These are phyloP conservation scores for Chymomyza procnemis DNA, from an alignment of 2,888 invertebrate species.

Conservation along the genomic window DNA sequence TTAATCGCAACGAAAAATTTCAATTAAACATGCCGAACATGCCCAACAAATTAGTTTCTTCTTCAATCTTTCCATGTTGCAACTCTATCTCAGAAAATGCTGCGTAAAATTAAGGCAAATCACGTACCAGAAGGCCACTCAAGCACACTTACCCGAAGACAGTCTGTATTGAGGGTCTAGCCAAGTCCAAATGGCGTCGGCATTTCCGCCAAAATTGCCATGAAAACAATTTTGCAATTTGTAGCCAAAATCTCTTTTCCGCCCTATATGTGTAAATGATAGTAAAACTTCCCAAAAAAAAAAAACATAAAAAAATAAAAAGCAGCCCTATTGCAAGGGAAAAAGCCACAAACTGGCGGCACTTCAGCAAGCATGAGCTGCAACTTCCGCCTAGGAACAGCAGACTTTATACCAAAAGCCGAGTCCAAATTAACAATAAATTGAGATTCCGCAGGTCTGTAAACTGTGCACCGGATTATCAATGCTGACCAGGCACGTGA, in stretches of 20 bases:
- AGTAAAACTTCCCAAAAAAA: background rate
- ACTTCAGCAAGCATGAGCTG: background rate
- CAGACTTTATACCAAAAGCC: background rate
- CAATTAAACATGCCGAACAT: constrained; percentile 19
- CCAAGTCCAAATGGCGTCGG: constrained; percentile 25
- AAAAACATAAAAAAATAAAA: background rate
- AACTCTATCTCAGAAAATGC: constrained; percentile 16
- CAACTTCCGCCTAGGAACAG: background rate
- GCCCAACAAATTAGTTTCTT: constrained; percentile 29
- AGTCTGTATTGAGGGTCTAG: background rate
- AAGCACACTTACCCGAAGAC: constrained; percentile 2
- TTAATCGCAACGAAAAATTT: background rate
- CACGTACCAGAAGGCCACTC: constrained; percentile 28
- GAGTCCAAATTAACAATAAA: background rate
- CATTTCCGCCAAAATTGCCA: constrained; percentile 20
- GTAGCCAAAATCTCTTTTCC: constrained; percentile 25
- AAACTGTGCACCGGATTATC: background rate
- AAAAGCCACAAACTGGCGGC: background rate
- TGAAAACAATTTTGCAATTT: constrained; percentile 28
- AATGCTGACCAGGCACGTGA: background rate
- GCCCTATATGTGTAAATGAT: background rate
- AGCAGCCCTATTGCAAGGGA: background rate
- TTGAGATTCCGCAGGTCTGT: background rate
- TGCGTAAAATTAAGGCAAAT: constrained; percentile 34
- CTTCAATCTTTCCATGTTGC: constrained; percentile 18